Evolutionary conservation across 2,888 invertebrate species (phyloP), one percentile per base, ranked within the genome.

Genomic region (Acanthosepion pharaonis): DNA sequence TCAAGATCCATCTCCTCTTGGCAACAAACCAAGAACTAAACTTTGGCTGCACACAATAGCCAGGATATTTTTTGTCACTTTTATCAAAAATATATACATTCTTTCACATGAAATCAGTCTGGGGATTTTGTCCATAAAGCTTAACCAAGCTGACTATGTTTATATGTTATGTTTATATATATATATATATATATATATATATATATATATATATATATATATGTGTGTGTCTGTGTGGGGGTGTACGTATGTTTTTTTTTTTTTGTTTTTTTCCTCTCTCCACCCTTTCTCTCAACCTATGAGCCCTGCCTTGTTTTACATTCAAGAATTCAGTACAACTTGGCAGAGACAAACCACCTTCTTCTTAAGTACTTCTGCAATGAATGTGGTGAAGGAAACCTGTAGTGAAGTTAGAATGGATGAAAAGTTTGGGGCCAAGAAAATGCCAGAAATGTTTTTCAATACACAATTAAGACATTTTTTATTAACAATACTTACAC

Each of bases 1-100:
- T 94, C 28, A 53, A 94, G 94, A 94, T 55, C 64, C 33, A 64
- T 55, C 59, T 55, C n/a, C 20, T 59, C 33, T 28, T 94, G 94
- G 25, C 48, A 94, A 94, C 48, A 94, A 94, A 59, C n/a, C 94
- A 94, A 94, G 94, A 94, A 33, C 48, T 93, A 93, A 55, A 55
- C 59, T 48, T 59, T 59, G 42, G 64, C n/a, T 55, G 28, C 94
- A 94, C 94, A 11, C 33, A 55, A 59, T 55, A 94, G 42, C 59
- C 94, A 55, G 51, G 48, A 28, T 92, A 92, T 51, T 92, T 93
- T 49, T 51, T 49, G 51, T 33, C n/a, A 94, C n/a, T 55, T 59
- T 53, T 94, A 94, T 94, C 94, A 94, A 94, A 94, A 94, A 94
- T 94, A 94, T 94, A 94, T 94, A 94, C 94, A 94, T 94, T 94